Conservation (phyloP, 2,888 invertebrate species). For the Dynastes tityus region DNA sequence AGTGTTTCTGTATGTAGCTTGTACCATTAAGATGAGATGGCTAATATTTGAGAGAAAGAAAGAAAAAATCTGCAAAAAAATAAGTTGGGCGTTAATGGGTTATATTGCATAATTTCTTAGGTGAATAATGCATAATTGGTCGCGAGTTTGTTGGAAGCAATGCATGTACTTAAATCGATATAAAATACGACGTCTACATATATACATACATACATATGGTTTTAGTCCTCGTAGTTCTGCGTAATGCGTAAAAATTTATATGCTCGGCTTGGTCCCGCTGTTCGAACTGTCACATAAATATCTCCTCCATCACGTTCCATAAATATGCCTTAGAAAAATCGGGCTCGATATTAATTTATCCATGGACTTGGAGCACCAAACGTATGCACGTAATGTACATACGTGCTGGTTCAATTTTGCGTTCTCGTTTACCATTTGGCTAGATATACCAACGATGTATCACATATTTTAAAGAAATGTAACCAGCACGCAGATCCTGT, state of each 20-base stretch:
- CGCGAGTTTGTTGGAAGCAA: slow-evolving; percentile 14
- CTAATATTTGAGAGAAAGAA: too few relatives aligned
- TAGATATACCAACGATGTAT: background rate
- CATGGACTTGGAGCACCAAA: slow-evolving; percentile 8
- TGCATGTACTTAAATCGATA: slow-evolving; percentile 18
- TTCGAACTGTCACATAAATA: slow-evolving; percentile 40
- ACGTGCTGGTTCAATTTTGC: slow-evolving; percentile 32
- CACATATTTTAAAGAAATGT: slow-evolving; percentile 27
- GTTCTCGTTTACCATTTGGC: slow-evolving; percentile 11
- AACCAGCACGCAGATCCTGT: slow-evolving; percentile 9
- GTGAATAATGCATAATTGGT: slow-evolving; percentile 6
- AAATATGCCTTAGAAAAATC: slow-evolving; percentile 34
- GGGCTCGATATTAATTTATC: slow-evolving; percentile 42
- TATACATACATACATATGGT: background rate
- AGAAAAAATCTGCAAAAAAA: too few relatives aligned
- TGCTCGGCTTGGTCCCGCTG: slow-evolving; percentile 28
- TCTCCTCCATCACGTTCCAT: slow-evolving; percentile 38
- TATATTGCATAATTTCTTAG: slow-evolving; percentile 13
- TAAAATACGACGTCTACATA: slow-evolving; percentile 27
- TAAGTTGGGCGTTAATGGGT: too few relatives aligned
- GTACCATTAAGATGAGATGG: too few relatives aligned
- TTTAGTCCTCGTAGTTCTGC: slow-evolving; percentile 31
- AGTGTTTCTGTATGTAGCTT: too few relatives aligned
- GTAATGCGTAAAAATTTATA: slow-evolving; percentile 47
- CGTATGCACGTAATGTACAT: background rate